Evolutionary conservation across 2,113 vertebrate species (phyloP), one percentile per base, ranked within the genome.

Genomic region (Siniperca knerii): DNA sequence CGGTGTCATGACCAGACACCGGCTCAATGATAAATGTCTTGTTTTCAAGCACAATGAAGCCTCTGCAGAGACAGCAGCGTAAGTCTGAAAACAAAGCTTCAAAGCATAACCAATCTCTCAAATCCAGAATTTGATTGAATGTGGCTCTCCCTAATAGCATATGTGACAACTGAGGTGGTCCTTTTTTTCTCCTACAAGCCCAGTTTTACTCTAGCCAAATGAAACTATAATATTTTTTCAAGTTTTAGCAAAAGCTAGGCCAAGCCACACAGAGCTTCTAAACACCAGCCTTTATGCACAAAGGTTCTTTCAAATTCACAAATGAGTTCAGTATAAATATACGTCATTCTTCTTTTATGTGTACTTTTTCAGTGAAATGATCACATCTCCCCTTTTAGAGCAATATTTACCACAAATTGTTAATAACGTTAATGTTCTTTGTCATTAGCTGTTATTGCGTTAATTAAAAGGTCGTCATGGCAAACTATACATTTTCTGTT

Each of bases 11-110:
- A 42, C 93, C 95, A 77, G 93, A 89, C 87, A 91, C 66, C 0
- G 98, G 97, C 92, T 99, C 97, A 69, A 99, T 94, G 88, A 98
- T 61, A 83, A 97, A 97, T 83, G 96, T 96, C 93, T 90, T 96
- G 93, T 97, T 97, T 93, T 91, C 96, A 83, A 98, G 94, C 21
- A 91, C 90, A 84, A 99, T 96, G 91, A 99, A 95, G 86, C 98
- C 98, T 96, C 98, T 99, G 94, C 74, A 81, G 92, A 93, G 84
- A 95, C 87, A 94, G 29, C 35, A 84, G 82, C 11, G 25, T 23
- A 81, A 80, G 46, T 70, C 57, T 65, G 23, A 76, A 77, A 75
- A 92, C 37, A 86, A 85, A 88, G 65, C 84, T 52, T 83, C 72
- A 80, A 77, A 84, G 75, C 42, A 64, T 21, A 54, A 82, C 54